Conservation (phyloP, 2,888 invertebrate species). For the Loripinus fragilis region DNA sequence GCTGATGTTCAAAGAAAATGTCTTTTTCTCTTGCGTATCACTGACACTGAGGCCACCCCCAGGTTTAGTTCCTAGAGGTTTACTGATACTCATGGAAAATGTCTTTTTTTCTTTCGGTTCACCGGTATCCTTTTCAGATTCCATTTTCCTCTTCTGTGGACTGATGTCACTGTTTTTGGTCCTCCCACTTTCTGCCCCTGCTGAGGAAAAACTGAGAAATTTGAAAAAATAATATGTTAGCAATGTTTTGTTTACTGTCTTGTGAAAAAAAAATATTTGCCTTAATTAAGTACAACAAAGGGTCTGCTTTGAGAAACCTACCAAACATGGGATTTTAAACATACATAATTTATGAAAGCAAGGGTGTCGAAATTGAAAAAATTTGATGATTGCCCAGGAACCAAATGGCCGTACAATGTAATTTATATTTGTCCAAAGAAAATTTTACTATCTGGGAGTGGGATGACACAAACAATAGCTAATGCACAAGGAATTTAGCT, state of each 20-base stretch:
- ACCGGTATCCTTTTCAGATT: constrained; percentile 28
- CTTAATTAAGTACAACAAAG: too few species aligned
- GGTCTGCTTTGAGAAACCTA: too few species aligned
- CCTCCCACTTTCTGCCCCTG: constrained; percentile 34
- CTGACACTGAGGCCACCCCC: constrained; percentile 21
- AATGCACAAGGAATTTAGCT: too few species aligned
- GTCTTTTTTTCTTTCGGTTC: constrained; percentile 41
- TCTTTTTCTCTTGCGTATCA: constrained; percentile 40
- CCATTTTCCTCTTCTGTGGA: constrained; percentile 64
- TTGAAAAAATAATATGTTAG: constrained; percentile 38
- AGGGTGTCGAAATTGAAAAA: too few species aligned
- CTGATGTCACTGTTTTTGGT: constrained; percentile 31
- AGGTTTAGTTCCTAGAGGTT: background rate
- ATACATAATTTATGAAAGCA: too few species aligned
- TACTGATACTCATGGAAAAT: constrained; percentile 39
- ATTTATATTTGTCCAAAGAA: too few species aligned
- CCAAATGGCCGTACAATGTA: too few species aligned
- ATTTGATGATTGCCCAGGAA: too few species aligned
- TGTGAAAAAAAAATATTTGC: too few species aligned
- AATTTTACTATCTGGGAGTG: too few species aligned
- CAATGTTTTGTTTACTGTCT: background rate
- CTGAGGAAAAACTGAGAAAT: constrained; percentile 63
- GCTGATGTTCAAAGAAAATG: constrained; percentile 38
- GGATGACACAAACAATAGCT: too few species aligned
- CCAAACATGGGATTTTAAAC: too few species aligned